Evolutionary conservation across 2,888 invertebrate species (phyloP).

Genomic region (Chaetoderma sp.): DNA sequence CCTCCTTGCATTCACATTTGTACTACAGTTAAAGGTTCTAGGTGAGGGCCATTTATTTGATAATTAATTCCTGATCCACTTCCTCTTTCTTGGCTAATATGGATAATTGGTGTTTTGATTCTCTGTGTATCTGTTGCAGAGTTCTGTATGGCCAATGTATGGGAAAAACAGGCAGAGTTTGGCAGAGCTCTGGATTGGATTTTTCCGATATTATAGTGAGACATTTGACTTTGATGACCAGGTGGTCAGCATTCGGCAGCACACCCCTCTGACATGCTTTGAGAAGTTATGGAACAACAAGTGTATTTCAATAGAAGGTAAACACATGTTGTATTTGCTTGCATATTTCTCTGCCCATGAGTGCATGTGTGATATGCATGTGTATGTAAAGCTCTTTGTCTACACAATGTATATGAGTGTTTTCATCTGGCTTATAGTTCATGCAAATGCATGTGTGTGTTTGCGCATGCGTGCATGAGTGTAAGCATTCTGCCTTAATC

Average conservation of each 20-base stretch:
- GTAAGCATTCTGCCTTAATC: not conserved
- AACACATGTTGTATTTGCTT: no score
- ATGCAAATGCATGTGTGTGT: not conserved
- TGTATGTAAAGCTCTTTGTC: no score
- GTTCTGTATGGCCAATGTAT: slow-evolving; percentile 68
- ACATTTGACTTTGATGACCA: slow-evolving; percentile 71
- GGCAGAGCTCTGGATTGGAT: slow-evolving; percentile 72
- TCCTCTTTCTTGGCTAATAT: no score
- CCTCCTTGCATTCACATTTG: no score
- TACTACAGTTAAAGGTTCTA: no score
- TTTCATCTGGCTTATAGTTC: not conserved
- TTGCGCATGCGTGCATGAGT: not conserved
- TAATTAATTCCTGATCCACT: no score
- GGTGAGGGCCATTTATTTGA: no score
- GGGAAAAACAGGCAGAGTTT: slow-evolving; percentile 70
- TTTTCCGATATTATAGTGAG: slow-evolving; percentile 74
- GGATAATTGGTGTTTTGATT: no score
- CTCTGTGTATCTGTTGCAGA: slow-evolving; percentile 51
- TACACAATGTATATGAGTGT: no score
- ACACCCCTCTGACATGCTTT: slow-evolving; percentile 70
- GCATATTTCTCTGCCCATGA: no score
- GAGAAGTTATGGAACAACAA: slow-evolving; percentile 74
- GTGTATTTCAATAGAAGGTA: slow-evolving; percentile 74
- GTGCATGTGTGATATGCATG: no score
- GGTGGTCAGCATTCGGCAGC: slow-evolving; percentile 72